Conservation (phyloP, 2,888 invertebrate genomes). For the Tipula lateralis region DNA sequence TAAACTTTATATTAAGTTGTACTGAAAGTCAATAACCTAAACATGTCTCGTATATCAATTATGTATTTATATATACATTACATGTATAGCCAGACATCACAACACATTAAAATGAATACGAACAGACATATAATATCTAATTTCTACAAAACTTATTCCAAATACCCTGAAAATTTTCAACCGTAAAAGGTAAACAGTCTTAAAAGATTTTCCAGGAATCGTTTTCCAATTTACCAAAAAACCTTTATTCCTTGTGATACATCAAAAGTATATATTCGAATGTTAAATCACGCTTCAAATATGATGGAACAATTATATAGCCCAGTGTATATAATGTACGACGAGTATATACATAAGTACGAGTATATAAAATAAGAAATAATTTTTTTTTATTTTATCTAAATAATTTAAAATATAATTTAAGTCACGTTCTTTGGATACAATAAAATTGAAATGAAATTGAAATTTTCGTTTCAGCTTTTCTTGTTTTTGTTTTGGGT, state of each 20-base stretch:
- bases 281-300: neutral
- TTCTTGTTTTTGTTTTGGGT: neutral
- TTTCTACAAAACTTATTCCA: neutral
- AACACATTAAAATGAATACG: neutral
- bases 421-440: neutral
- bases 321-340: neutral
- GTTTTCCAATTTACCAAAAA: neutral
- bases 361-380: too few relatives aligned
- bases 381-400: too few relatives aligned
- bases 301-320: neutral
- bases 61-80: neutral
- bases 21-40: neutral
- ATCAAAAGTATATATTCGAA: neutral
- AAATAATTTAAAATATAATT: constrained; percentile 1
- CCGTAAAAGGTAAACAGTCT: neutral
- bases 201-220: neutral
- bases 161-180: neutral
- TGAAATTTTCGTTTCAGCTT: neutral
- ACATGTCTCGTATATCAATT: neutral
- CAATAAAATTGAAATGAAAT: constrained; percentile 7
- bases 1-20: neutral
- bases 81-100: neutral
- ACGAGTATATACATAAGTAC: neutral
- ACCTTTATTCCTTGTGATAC: neutral
- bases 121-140: neutral